Conservation (phyloP, 2,113 vertebrate genomes). For the Phoenicopterus ruber region DNA sequence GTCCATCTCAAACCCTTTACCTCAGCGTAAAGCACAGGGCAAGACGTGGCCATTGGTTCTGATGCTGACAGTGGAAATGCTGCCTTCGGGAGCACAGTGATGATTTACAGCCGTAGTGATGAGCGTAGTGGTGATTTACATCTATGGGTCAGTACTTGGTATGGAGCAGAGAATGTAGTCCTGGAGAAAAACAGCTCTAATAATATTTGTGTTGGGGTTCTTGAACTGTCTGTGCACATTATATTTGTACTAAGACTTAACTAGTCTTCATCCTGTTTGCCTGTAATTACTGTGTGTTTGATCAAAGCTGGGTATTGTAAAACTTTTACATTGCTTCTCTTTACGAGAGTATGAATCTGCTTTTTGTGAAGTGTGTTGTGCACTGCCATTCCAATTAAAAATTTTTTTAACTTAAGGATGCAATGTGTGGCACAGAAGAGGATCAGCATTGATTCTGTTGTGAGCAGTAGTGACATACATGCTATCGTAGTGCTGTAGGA, state of each 20-base stretch:
- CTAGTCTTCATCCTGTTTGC: background rate
- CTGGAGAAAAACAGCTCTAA: background rate
- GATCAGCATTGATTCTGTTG: background rate
- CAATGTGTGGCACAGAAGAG: background rate
- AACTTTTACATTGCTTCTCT: background rate
- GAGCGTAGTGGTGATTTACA: background rate
- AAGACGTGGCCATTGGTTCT: background rate
- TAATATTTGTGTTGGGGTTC: background rate
- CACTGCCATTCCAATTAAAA: background rate
- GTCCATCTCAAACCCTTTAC: no score
- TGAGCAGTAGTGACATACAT: background rate
- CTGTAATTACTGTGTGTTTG: background rate
- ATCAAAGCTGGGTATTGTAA: background rate
- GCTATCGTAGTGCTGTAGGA: background rate
- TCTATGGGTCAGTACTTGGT: background rate
- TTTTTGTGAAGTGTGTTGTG: background rate
- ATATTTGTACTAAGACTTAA: background rate
- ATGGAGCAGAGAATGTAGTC: background rate
- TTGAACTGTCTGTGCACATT: background rate
- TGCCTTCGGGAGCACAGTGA: background rate
- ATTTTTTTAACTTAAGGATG: background rate
- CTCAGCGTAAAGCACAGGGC: background rate
- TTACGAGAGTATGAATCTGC: background rate
- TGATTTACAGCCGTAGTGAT: background rate
- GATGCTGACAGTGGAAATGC: background rate